Evolutionary conservation across 2,888 invertebrate species (phyloP), one percentile per base, ranked within the genome.

Genomic region (Periphyllus acericola): DNA sequence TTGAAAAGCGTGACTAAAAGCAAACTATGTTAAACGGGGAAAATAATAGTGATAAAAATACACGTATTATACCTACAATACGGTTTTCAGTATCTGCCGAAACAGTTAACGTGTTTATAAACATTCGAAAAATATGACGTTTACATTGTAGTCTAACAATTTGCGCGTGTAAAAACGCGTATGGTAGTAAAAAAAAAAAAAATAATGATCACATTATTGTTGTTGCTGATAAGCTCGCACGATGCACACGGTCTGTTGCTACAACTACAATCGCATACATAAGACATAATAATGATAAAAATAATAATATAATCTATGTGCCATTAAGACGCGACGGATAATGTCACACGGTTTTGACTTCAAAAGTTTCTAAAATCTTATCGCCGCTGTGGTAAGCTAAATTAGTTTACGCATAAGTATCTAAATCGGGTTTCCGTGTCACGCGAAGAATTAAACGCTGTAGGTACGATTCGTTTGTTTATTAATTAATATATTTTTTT

Each of bases 401-500:
- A 80, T 60, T 80, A 6, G n/a, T n/a, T 17, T 36, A 36, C 8
- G 40, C 60, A 21, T 34, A 52, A 60, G 60, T 52, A 60, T 60
- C 60, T 34, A 80, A 80, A 80, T 66, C n/a, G n/a, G 34, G 34
- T 36, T 80, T 66, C 21, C n/a, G 36, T 36, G 80, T 36, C 80
- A 36, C 6, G 60, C 8, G 6, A 66, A 60, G 17, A 60, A 80
- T 66, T 80, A 80, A 80, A 80, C n/a, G 9, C 80, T 3, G 19
- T 66, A 66, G 9, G 19, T 36, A 36, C n/a, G n/a, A 80, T 60
- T 36, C n/a, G 17, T 60, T 80, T 66, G 60, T 66, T 34, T 34
- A 36, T 34, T 72, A 36, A 72, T 21, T 72, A n/a, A n/a, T n/a
- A 21, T 1, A 34, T 34, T 72, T 34, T 36, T 60, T 29, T 9